Conservation (phyloP, 2,113 vertebrate species). For the Sialia sialis region DNA sequence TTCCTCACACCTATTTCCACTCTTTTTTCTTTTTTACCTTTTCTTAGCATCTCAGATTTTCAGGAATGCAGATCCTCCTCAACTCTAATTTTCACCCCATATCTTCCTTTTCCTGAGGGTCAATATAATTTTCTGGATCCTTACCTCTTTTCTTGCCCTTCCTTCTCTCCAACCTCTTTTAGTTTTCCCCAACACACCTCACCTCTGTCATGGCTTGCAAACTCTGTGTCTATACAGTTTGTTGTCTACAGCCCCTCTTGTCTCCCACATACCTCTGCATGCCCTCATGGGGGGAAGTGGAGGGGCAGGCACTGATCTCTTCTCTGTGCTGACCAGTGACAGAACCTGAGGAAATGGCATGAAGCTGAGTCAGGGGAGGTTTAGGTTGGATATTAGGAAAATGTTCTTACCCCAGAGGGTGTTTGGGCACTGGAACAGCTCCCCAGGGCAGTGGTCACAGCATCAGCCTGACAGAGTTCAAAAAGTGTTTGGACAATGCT, state of each 20-base stretch:
- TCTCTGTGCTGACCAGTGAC: not conserved
- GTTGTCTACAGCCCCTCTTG: not conserved
- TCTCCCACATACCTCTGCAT: not conserved
- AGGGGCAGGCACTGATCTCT: not conserved
- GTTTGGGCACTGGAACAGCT: not conserved
- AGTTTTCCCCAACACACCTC: not conserved
- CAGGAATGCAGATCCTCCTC: not conserved
- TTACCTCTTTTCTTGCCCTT: not conserved
- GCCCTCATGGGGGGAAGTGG: not conserved
- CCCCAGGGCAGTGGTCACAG: not conserved
- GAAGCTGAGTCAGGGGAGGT: not conserved
- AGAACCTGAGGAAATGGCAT: not conserved
- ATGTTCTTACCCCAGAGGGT: not conserved
- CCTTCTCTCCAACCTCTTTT: not conserved
- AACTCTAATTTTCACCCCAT: not conserved
- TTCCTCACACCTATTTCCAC: not conserved
- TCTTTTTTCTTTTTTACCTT: not conserved
- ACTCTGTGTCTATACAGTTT: not conserved
- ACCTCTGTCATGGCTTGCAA: not conserved
- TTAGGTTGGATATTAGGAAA: not conserved
- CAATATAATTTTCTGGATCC: not conserved
- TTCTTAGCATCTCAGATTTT: not conserved
- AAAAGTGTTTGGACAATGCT: rapidly evolving
- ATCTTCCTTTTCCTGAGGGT: not conserved
- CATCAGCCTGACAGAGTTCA: not conserved